Percentiles rank a stretch among this genome's conserved stretches.
Evolutionary conservation across 2,888 invertebrate genomes (phyloP).

Genomic region (Tromatobia lineatoria): DNA sequence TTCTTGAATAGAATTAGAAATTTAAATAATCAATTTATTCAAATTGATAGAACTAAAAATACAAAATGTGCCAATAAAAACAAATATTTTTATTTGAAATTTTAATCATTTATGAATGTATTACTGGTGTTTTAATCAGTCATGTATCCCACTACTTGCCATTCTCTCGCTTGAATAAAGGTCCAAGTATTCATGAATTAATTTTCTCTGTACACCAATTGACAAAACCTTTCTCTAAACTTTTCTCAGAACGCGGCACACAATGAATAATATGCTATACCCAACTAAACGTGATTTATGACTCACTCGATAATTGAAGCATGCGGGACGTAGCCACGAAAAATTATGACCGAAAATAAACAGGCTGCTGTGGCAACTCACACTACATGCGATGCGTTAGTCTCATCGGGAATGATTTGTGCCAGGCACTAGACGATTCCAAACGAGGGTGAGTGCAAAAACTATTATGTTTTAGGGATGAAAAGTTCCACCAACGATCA

Average conservation of each 20-base stretch:
- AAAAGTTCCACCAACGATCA: background rate
- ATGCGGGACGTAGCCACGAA: conserved; percentile 31
- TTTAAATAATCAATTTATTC: background rate
- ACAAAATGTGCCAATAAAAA: background rate
- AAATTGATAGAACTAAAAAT: background rate
- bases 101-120: background rate
- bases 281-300: conserved; percentile 21
- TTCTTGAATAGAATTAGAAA: background rate
- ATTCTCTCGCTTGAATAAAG: background rate
- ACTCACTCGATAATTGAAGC: conserved; percentile 34
- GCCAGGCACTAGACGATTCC: background rate
- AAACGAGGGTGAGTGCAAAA: background rate
- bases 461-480: background rate
- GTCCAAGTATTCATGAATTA: background rate
- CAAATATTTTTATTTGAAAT: background rate
- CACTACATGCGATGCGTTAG: background rate
- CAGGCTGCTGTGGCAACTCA: conserved; percentile 1
- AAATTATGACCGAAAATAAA: conserved; percentile 46
- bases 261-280: background rate
- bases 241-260: background rate
- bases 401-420: conserved; percentile 25
- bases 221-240: background rate
- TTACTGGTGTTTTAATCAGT: too few relatives aligned
- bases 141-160: background rate
- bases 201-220: conserved; percentile 12